A percentile compares a stretch with the other conserved stretches of the same genome.
phyloP scores from a whole-genome alignment of 2,888 invertebrate genomes.

The Drosophila yooni region DNA sequence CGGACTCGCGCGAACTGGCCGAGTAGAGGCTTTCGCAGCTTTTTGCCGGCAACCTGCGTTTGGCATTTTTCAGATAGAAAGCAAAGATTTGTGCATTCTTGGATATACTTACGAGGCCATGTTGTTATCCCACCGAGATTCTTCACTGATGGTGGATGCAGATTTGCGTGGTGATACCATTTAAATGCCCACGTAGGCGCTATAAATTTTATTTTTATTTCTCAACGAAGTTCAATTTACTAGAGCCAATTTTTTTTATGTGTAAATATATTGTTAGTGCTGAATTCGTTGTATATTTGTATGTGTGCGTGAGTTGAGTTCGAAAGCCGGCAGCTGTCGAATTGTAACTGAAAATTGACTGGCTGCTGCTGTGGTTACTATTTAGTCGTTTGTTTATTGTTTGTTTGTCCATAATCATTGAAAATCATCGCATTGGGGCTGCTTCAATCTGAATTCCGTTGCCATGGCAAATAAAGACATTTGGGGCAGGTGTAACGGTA shows the following conservation, averaged over 20 bases:
- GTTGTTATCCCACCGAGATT: constrained; percentile 52
- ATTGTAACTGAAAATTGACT: constrained; percentile 64
- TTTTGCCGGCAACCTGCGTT: constrained; percentile 81
- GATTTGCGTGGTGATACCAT: constrained; percentile 80
- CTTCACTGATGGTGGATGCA: constrained; percentile 83
- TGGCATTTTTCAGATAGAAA: constrained; percentile 3
- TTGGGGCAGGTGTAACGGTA: constrained; percentile 34
- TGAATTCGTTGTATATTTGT: constrained; percentile 11
- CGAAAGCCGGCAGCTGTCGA: constrained; percentile 47
- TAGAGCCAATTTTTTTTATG: constrained; percentile 10
- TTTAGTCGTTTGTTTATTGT: constrained; percentile 67
- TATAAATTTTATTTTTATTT: constrained; percentile 3
- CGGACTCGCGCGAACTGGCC: constrained; percentile 83
- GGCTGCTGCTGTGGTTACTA: constrained; percentile 75
- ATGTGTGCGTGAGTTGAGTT: constrained; percentile 20
- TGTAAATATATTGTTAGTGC: constrained; percentile 29
- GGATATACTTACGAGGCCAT: constrained; percentile 80
- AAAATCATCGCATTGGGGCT: constrained; percentile 26
- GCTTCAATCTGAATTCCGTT: constrained; percentile 35
- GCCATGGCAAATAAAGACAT: constrained; percentile 37
- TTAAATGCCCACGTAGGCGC: constrained; percentile 39
- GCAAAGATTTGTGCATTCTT: background rate
- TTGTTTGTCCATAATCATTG: constrained; percentile 41
- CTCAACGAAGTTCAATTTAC: constrained; percentile 18
- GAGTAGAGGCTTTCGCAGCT: constrained; percentile 85